Evolutionary conservation across 1,140 invertebrate species (phyloP), one percentile per base, ranked within the genome.

Genomic region (Leptopilina boulardi): DNA sequence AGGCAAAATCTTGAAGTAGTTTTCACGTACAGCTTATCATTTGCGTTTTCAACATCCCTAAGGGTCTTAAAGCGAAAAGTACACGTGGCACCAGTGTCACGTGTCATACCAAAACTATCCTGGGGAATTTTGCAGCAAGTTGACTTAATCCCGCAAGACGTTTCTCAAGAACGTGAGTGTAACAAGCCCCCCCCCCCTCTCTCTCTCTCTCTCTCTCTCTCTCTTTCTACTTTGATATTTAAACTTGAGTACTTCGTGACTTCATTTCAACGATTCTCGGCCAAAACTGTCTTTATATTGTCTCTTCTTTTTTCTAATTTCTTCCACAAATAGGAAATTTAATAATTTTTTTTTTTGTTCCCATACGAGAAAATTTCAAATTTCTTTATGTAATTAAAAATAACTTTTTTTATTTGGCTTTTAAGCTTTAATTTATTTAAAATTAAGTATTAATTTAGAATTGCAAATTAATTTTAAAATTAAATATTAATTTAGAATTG

Each of bases 81-180:
- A 66, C 59, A 66, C 59, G 59, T 66, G 59, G 59, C 59, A 34
- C n/a, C 59, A n/a, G 26, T 66, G 59, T 66, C 59, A 66, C 59
- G 59, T n/a, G 59, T 66, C 59, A 66, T 66, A 26, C 23, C n/a
- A 11, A 34, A 15, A 66, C 59, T 66, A 66, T 66, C 13, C 59
- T 66, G 26, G 59, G 59, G 59, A 66, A 66, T 66, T 66, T 66
- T 30, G 23, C n/a, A 66, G 59, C 59, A 30, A 66, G 59, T 66
- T 66, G 59, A 66, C 59, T 66, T 66, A 66, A 66, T 66, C 23
- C 59, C 59, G 59, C 21, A 30, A 30, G 59, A 66, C 59, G 26
- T 66, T 66, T 30, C 59, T 66, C 59, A 26, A 30, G 23, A 66
- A 66, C 59, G 59, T 66, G 59, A 66, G 56, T 59, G 23, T 21